These are phyloP conservation scores for Choristoneura fumiferana DNA, from an alignment of 1,140 invertebrate genomes.

Conservation along the genomic window DNA sequence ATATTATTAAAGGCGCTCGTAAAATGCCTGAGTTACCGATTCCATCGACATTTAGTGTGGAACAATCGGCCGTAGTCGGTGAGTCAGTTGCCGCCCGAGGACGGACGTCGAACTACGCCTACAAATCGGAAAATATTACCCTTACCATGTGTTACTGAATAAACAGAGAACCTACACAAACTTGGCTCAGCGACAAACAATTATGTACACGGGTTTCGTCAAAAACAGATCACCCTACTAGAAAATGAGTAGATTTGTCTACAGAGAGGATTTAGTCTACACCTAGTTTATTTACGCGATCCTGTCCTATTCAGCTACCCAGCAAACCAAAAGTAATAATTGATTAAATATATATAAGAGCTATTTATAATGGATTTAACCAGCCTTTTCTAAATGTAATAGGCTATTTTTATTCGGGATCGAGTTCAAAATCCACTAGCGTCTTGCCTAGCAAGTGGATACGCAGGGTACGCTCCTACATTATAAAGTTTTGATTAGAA, in stretches of 20 bases:
- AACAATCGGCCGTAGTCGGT: constrained; percentile 59
- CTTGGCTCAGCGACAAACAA: not conserved
- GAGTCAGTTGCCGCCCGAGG: constrained; percentile 64
- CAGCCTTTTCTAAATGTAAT: not conserved
- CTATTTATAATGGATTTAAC: no score
- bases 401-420: not conserved
- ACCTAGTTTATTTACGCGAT: no score
- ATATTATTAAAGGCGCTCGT: constrained; percentile 63
- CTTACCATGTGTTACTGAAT: constrained; percentile 45
- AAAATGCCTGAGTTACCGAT: constrained; percentile 69
- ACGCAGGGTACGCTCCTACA: constrained; percentile 37
- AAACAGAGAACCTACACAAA: constrained; percentile 20
- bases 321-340: no score
- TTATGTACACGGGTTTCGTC: no score
- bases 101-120: constrained; percentile 56
- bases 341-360: no score
- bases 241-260: no score
- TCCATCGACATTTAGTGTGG: constrained; percentile 65
- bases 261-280: no score
- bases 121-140: constrained; percentile 49
- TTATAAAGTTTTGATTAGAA: constrained; percentile 60
- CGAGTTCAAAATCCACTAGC: constrained; percentile 2
- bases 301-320: no score
- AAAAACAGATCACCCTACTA: no score
- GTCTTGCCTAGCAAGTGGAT: not conserved